phyloP scores from a whole-genome alignment of 2,888 invertebrate genomes.

The Julus scandinavius region DNA sequence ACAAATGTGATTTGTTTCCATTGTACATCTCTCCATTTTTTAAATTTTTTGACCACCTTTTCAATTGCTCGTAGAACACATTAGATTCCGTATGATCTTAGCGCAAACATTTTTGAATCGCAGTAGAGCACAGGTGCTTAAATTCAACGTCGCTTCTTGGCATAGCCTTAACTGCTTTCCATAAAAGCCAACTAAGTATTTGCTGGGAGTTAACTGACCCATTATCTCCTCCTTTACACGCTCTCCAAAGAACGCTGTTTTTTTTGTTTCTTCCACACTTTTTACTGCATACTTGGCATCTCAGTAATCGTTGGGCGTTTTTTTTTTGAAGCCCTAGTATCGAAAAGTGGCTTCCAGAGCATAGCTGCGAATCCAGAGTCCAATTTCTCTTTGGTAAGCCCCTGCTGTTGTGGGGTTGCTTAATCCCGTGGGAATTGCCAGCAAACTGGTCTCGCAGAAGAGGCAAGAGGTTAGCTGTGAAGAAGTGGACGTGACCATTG shows the following conservation, averaged over 20 bases:
- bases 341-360: background rate
- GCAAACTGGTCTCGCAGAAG: background rate
- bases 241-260: background rate
- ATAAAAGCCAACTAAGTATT: background rate
- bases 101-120: too few species aligned
- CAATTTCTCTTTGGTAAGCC: slow-evolving; percentile 1
- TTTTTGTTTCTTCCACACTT: background rate
- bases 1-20: too few species aligned
- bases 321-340: background rate
- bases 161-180: background rate
- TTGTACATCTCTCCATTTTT: too few species aligned
- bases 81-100: too few species aligned
- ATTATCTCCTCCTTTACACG: background rate
- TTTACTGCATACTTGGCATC: too few species aligned
- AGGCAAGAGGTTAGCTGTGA: background rate
- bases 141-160: too few species aligned
- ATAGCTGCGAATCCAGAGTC: background rate
- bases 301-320: too few species aligned
- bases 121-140: too few species aligned
- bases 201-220: background rate
- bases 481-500: background rate
- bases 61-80: too few species aligned
- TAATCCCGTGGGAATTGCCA: background rate
- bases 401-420: background rate
- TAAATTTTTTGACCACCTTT: too few species aligned